Base-by-base conservation (phyloP, 1,140 invertebrate genomes). In the Heliothis subflexa region DNA sequence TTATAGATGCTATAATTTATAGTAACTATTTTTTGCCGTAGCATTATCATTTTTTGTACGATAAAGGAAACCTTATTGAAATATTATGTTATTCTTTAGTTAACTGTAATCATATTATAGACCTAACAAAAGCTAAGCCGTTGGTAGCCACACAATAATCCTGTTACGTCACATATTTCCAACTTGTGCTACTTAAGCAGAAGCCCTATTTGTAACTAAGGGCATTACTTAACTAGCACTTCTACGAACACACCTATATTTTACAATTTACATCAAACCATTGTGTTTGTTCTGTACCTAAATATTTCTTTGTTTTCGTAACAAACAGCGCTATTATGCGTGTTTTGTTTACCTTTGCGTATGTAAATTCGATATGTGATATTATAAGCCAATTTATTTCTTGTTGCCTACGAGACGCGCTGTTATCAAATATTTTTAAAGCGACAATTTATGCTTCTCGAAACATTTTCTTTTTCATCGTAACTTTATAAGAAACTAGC, bases 271-370 rank as follows among this genome's bases (percentile, higher is more conserved):
- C 16, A 62, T 9, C 7, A 45, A 7, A 45, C n/a, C n/a, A n/a
- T 40, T 62, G 33, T 62, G 33, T 55, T 61, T 61, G 25, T 14
- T 40, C n/a, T 62, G 16, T 4, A 33, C 13, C 13, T 9, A 62
- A 33, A 45, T 45, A 40, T 45, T 33, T 45, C 21, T 62, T 40
- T 62, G 59, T 62, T 45, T n/a, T 62, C 40, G n/a, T 2, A 62
- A 45, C 28, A 62, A 62, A 40, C 28, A 45, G 14, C 28, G 9
- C 33, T 33, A 28, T 40, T 45, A 33, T 62, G 10, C 33, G 33
- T 40, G 28, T 62, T 62, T 55, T 55, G 16, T 55, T 45, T 40
- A 40, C 28, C 59, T 62, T 62, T 40, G 18, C 18, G n/a, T 55
- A 62, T 40, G 33, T 62, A 40, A 14, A n/a, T 62, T n/a, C 1